Conservation (phyloP, 2,888 invertebrate species). For the Coenonympha glycerion region DNA sequence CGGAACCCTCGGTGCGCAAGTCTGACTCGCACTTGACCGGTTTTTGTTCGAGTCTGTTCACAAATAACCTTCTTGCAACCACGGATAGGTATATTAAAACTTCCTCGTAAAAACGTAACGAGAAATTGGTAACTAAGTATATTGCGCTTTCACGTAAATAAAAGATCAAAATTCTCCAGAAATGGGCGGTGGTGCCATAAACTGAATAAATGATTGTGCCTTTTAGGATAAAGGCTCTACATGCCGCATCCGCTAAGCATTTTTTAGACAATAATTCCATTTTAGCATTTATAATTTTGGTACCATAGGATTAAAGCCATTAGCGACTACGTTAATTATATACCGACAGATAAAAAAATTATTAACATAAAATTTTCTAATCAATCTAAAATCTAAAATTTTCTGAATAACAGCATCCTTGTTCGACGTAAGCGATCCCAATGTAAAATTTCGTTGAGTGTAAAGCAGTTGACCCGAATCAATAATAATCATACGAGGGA, state of each 20-base stretch:
- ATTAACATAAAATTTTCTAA: no score
- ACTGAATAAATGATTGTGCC: conserved; percentile 35
- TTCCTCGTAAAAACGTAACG: background rate
- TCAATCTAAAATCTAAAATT: no score
- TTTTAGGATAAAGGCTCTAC: conserved; percentile 32
- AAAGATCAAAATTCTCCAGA: conserved; percentile 15
- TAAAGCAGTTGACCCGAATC: no score
- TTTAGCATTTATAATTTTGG: conserved; percentile 26
- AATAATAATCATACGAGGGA: no score
- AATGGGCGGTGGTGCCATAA: conserved; percentile 27
- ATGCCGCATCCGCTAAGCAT: conserved; percentile 27
- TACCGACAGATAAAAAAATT: no score
- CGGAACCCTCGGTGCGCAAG: no score
- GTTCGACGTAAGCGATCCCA: no score
- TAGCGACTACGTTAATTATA: background rate
- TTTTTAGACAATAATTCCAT: conserved; percentile 30
- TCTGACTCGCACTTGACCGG: no score
- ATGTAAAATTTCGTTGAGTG: no score
- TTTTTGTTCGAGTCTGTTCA: no score
- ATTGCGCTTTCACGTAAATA: conserved; percentile 7
- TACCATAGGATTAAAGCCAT: conserved; percentile 10
- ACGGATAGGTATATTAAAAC: background rate
- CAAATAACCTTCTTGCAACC: no score
- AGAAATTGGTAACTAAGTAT: conserved; percentile 7
- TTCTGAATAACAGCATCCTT: no score